phyloP scores from a whole-genome alignment of 2,113 vertebrate species.

The Grammomys dolichurus region DNA sequence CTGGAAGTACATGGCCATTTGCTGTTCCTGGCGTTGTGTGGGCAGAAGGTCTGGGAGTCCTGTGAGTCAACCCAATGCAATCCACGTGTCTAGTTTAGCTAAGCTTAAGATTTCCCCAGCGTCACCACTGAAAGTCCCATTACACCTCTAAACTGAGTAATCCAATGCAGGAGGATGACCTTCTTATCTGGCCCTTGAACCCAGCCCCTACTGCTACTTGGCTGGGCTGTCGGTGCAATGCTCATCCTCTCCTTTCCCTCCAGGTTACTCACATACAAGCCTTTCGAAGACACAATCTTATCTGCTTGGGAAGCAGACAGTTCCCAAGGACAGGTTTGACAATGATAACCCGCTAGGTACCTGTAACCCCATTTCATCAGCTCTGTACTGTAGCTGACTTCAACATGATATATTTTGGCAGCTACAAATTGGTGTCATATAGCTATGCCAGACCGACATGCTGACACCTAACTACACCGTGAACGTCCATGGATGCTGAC shows the following conservation, averaged over 20 bases:
- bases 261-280: background rate
- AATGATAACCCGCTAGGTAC: background rate
- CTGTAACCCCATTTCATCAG: background rate
- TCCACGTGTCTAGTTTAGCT: background rate
- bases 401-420: background rate
- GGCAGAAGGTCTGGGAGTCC: background rate
- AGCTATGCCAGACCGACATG: background rate
- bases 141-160: background rate
- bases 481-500: background rate
- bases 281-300: background rate
- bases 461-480: background rate
- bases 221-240: fast-evolving
- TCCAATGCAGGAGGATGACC: background rate
- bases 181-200: background rate
- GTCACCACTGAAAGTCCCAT: background rate
- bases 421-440: background rate
- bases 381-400: background rate
- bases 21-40: background rate
- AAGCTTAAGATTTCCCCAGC: background rate
- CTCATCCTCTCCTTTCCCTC: background rate
- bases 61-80: background rate
- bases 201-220: background rate
- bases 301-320: background rate
- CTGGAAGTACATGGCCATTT: background rate
- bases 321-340: background rate